Evolutionary conservation across 2,113 vertebrate species (phyloP).

Genomic region (Alethe castanea): DNA sequence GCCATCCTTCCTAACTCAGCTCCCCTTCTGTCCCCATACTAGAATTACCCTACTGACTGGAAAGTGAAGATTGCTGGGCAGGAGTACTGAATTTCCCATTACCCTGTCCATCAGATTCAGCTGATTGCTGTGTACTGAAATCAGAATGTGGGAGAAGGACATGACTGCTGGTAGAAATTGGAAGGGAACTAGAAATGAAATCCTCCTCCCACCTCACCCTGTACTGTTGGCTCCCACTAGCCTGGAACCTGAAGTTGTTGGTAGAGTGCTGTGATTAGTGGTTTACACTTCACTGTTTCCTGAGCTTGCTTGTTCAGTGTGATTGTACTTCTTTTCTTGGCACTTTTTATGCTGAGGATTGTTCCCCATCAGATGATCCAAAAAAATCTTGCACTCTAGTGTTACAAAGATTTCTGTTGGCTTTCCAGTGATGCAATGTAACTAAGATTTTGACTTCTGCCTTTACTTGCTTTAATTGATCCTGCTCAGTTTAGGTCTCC

Average conservation of each 20-base stretch:
- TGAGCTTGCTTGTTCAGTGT: not conserved
- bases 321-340: not conserved
- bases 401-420: not conserved
- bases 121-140: not conserved
- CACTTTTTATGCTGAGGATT: not conserved
- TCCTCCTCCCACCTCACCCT: not conserved
- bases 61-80: not conserved
- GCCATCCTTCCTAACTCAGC: not conserved
- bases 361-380: not conserved
- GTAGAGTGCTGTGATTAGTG: not conserved
- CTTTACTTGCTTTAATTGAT: not conserved
- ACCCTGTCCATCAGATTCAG: not conserved
- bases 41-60: not conserved
- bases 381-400: not conserved
- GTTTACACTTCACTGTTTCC: not conserved
- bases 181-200: not conserved
- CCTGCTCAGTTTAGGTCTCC: not conserved
- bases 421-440: not conserved
- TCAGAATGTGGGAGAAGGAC: not conserved
- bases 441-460: not conserved
- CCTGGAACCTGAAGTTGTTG: not conserved
- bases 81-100: not conserved
- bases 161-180: not conserved
- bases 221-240: not conserved
- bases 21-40: not conserved